Base-by-base conservation (phyloP, 2,113 vertebrate species). In the Vidua chalybeata region DNA sequence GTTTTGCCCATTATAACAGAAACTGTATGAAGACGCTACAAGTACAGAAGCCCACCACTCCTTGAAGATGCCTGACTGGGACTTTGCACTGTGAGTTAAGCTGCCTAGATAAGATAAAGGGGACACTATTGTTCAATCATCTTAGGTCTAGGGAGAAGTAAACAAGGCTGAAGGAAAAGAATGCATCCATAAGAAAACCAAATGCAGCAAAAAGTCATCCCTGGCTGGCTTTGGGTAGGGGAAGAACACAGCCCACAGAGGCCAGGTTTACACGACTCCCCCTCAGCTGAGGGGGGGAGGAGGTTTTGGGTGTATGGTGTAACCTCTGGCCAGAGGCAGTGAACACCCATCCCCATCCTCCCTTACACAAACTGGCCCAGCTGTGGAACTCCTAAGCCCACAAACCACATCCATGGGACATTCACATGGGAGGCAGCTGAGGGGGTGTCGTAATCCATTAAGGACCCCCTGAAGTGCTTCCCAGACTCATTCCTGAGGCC, bases 291-390 rank as follows among this genome's bases (percentile, higher is more conserved):
- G 11, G 8, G 17, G 7, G 33, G 10, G 41, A 27, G 13, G n/a
- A 58, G 10, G 7, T 33, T 67, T 33, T 0, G 1, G 16, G 8
- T 39, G 6, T 21, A 22, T 26, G n/a, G 17, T 0, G 0, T 13
- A 68, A 48, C 21, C 27, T 26, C 12, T 46, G 51, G 27, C 16
- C 41, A 46, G 41, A 56, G 13, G 10, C 7, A 15, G 7, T 37
- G 52, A 15, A 16, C 27, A 16, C 15, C 9, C 27, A 76, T 37
- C 27, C 12, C 20, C 6, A 12, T 41, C 59, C 17, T n/a, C 46
- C 35, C 46, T 41, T 15, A 41, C 16, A 26, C 35, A 51, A 18
- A 39, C 35, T 7, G 12, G 56, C 15, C 16, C 58, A 41, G 22
- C 13, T 41, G 4, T 33, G 46, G 35, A 33, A 20, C 22, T 7